phyloP scores from a whole-genome alignment of 23 tunicate genomes.

The Halocynthia aurantium region DNA sequence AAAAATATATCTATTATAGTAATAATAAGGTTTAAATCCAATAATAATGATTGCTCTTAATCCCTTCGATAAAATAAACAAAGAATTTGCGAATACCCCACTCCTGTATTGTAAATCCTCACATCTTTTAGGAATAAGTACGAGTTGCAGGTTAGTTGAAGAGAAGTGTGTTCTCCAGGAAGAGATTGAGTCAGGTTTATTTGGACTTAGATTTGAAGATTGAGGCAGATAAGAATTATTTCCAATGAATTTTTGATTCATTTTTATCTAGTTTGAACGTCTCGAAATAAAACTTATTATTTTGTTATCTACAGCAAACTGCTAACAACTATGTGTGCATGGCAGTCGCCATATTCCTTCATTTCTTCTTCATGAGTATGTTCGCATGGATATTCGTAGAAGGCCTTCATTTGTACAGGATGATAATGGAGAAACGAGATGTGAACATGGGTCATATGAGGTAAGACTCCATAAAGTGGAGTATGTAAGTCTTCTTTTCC shows the following conservation, averaged over 20 bases:
- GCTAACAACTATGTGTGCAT: conserved; percentile 75
- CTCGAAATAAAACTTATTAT: not conserved
- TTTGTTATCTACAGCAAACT: conserved; percentile 39
- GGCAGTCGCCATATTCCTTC: conserved; percentile 79
- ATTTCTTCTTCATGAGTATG: conserved; percentile 66
- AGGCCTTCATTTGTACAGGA: conserved; percentile 81
- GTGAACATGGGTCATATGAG: conserved; percentile 65
- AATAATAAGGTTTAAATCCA: too few relatives aligned
- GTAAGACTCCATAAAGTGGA: conserved; percentile 11
- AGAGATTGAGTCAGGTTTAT: too few relatives aligned
- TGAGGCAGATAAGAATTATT: too few relatives aligned
- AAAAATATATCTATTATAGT: too few relatives aligned
- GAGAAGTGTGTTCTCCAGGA: too few relatives aligned
- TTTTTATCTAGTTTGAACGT: not conserved
- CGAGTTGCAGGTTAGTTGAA: too few relatives aligned
- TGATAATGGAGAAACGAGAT: conserved; percentile 65
- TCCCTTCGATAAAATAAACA: too few relatives aligned
- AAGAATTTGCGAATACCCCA: not conserved
- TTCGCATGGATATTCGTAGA: conserved; percentile 89
- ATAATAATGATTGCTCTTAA: too few relatives aligned
- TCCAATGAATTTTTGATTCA: too few relatives aligned
- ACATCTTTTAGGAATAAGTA: not conserved
- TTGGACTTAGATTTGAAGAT: too few relatives aligned
- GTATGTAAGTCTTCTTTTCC: not conserved
- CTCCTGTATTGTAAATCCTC: not conserved